Evolutionary conservation across 2,113 vertebrate species (phyloP).

Genomic region (Paradisaea rubra): DNA sequence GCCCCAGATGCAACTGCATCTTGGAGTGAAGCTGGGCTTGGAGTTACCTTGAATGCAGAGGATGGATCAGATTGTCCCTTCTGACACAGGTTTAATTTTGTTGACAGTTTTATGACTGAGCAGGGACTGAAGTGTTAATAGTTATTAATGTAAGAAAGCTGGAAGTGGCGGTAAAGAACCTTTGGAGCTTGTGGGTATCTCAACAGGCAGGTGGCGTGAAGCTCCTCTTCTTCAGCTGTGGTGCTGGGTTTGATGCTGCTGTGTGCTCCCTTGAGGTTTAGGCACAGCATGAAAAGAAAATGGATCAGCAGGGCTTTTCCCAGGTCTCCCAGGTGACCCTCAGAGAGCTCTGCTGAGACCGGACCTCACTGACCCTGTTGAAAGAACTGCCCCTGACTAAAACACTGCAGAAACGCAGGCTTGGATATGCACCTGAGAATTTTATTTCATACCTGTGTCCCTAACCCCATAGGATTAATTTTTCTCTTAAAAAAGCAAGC

Average conservation of each 20-base stretch:
- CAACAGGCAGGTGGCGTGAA: background rate
- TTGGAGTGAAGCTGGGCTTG: background rate
- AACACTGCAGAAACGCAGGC: background rate
- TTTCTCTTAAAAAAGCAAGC: background rate
- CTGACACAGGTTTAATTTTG: background rate
- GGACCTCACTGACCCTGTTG: background rate
- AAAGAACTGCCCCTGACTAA: background rate
- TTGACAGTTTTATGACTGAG: background rate
- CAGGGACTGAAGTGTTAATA: background rate
- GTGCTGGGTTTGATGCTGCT: background rate
- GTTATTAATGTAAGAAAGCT: background rate
- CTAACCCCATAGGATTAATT: background rate
- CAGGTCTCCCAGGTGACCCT: background rate
- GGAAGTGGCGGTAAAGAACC: background rate
- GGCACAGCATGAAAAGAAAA: background rate
- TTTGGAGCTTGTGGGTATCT: background rate
- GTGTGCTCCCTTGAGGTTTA: background rate
- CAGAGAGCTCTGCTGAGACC: background rate
- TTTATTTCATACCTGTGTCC: background rate
- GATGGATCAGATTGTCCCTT: background rate
- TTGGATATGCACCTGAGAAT: background rate
- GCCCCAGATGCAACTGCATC: background rate
- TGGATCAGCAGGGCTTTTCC: background rate
- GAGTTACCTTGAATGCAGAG: background rate
- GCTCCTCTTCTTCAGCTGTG: background rate